A percentile compares a stretch with the other conserved stretches of the same genome.
These are phyloP conservation scores for Ambastaia sidthimunki DNA, from an alignment of 2,797 vertebrate genomes.

Conservation along the genomic window DNA sequence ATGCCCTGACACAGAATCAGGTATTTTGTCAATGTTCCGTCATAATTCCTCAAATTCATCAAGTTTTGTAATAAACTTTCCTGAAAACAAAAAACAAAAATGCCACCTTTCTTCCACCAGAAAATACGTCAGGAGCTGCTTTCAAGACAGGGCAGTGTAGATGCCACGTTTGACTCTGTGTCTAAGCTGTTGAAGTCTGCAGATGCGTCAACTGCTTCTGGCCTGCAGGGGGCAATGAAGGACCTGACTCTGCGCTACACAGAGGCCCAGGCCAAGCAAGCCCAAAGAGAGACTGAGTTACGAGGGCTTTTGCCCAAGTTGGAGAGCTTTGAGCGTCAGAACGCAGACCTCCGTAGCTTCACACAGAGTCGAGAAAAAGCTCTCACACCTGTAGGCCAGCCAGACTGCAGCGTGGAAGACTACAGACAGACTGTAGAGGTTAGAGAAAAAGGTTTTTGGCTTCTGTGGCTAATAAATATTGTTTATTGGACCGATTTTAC, in stretches of 20 bases:
- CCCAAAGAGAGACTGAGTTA: constrained; percentile 81
- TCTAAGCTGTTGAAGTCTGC: constrained; percentile 84
- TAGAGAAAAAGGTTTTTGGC: constrained; percentile 30
- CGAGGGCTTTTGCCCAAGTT: constrained; percentile 86
- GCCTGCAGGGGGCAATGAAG: constrained; percentile 83
- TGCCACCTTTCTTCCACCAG: constrained; percentile 66
- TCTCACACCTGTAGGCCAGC: constrained; percentile 86
- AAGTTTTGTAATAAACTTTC: background rate
- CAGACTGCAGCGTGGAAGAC: constrained; percentile 85
- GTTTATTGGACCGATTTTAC: background rate
- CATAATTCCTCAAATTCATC: background rate
- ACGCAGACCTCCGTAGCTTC: constrained; percentile 82
- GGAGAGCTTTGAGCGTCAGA: constrained; percentile 90
- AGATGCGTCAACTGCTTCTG: constrained; percentile 80
- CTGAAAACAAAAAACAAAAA: background rate
- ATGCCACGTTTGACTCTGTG: constrained; percentile 89
- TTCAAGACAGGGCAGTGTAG: constrained; percentile 90
- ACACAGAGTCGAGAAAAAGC: constrained; percentile 79
- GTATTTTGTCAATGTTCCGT: constrained; percentile 66
- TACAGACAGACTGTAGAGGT: constrained; percentile 94
- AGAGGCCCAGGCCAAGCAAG: constrained; percentile 82
- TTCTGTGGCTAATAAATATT: constrained; percentile 3
- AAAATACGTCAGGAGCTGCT: constrained; percentile 94
- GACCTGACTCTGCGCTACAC: constrained; percentile 80
- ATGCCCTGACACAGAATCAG: constrained; percentile 87